Percentiles rank a stretch among this genome's conserved stretches.
phyloP scores from a whole-genome alignment of 2,888 invertebrate species.

The Matsumyia berberina region DNA sequence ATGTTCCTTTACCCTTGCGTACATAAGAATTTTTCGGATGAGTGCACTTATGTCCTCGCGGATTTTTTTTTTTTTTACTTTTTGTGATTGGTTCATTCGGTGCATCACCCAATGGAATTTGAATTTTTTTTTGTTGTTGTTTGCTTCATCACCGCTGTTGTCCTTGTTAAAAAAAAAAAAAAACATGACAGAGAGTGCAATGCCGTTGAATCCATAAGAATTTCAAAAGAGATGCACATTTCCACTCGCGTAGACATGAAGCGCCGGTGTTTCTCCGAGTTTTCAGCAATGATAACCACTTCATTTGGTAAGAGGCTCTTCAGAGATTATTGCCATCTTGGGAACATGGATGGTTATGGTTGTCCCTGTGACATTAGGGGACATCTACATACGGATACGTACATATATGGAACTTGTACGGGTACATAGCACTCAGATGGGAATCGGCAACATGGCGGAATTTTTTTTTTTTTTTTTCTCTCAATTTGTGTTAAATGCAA shows the following conservation, averaged over 20 bases:
- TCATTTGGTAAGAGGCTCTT: slow-evolving; percentile 75
- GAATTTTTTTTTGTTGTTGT: slow-evolving; percentile 14
- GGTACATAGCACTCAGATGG: slow-evolving; percentile 37
- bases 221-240: slow-evolving; percentile 63
- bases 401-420: slow-evolving; percentile 10
- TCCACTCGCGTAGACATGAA: slow-evolving; percentile 55
- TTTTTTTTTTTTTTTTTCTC: slow-evolving; percentile 38
- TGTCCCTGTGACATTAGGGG: slow-evolving; percentile 65
- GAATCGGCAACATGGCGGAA: slow-evolving; percentile 71
- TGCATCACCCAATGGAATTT: slow-evolving; percentile 69
- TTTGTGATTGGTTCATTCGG: slow-evolving; percentile 57
- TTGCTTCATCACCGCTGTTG: slow-evolving; percentile 32
- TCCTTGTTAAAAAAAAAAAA: background rate
- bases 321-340: slow-evolving; percentile 78
- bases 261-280: slow-evolving; percentile 62
- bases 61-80: slow-evolving; percentile 23
- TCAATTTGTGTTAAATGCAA: slow-evolving; percentile 30
- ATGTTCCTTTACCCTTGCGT: slow-evolving; percentile 3
- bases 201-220: slow-evolving; percentile 50
- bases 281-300: slow-evolving; percentile 68
- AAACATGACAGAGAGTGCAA: slow-evolving; percentile 34
- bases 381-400: slow-evolving; percentile 21
- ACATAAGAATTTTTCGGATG: slow-evolving; percentile 51
- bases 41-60: slow-evolving; percentile 64
- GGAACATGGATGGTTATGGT: slow-evolving; percentile 60